Evolutionary conservation across 2,797 vertebrate genomes (phyloP).

Genomic region (Bryconaethiops microstoma): DNA sequence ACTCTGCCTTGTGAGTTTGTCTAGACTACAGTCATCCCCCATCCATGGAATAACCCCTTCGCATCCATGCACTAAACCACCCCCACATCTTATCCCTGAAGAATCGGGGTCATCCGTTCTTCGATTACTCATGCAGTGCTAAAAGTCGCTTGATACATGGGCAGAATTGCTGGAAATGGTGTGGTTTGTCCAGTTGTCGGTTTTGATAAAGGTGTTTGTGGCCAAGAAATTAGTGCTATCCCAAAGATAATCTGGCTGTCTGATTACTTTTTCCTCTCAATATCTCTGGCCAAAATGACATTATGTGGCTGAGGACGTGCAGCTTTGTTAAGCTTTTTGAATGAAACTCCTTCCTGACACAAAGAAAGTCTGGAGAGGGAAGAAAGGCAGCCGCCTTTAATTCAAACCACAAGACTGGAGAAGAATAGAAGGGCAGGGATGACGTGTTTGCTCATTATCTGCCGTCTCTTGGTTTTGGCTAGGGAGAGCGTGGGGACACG

Average conservation of each 20-base stretch:
- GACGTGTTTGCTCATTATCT: constrained; percentile 41
- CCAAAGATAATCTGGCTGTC: neutral
- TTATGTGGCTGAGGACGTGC: constrained; percentile 8
- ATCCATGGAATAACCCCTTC: constrained; percentile 27
- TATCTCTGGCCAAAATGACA: constrained; percentile 4
- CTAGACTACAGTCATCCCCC: constrained; percentile 58
- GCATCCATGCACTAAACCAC: neutral
- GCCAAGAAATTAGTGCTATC: neutral
- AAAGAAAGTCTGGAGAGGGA: constrained; percentile 21
- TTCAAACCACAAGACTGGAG: constrained; percentile 45
- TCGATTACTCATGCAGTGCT: constrained; percentile 37
- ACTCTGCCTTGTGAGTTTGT: constrained; percentile 48
- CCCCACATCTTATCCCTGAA: constrained; percentile 33
- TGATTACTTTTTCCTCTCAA: neutral
- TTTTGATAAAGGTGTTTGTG: neutral
- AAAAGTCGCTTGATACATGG: constrained; percentile 46
- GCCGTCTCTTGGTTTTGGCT: constrained; percentile 21
- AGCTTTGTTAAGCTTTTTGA: constrained; percentile 12
- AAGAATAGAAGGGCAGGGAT: constrained; percentile 45
- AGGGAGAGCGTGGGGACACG: constrained; percentile 42
- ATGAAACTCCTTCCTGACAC: constrained; percentile 9
- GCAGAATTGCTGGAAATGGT: neutral
- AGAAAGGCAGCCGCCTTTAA: constrained; percentile 14
- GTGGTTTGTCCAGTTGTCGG: neutral
- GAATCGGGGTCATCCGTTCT: constrained; percentile 56